Evolutionary conservation across 2,797 vertebrate genomes (phyloP).

Genomic region (Taenioides sp.): DNA sequence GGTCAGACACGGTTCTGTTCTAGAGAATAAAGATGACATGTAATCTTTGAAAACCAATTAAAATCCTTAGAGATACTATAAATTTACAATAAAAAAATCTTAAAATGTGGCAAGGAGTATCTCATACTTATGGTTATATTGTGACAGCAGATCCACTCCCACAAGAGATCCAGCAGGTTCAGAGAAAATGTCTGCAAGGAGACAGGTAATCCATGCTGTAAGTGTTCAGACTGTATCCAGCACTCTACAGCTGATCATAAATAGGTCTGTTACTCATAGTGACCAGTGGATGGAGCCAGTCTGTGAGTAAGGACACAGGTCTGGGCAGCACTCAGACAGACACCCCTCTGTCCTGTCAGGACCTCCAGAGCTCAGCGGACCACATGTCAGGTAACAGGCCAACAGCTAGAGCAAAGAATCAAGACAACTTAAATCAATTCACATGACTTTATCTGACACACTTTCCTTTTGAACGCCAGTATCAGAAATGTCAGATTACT

Average conservation of each 20-base stretch:
- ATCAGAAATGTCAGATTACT: no score
- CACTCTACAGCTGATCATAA: no score
- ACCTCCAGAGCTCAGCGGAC: constrained; percentile 25
- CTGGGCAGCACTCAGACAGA: constrained; percentile 62
- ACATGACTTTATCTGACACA: no score
- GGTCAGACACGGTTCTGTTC: constrained; percentile 47
- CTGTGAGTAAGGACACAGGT: constrained; percentile 70
- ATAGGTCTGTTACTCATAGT: constrained; percentile 32
- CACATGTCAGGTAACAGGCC: constrained; percentile 42
- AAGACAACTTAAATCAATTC: no score
- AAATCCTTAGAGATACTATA: not conserved
- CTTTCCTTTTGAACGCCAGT: no score
- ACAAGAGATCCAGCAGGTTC: constrained; percentile 12
- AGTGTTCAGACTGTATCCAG: not conserved
- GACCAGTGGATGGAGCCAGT: constrained; percentile 48
- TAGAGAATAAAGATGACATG: no score
- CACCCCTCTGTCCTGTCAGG: constrained; percentile 45
- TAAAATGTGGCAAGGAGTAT: no score
- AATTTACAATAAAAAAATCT: not conserved
- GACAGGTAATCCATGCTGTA: constrained; percentile 50
- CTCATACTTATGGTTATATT: no score
- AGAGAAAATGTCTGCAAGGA: constrained; percentile 20
- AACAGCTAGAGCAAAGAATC: no score
- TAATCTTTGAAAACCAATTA: no score
- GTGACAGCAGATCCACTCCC: constrained; percentile 50